These are phyloP conservation scores for Lepidurus apus DNA, from an alignment of 1,140 invertebrate species.

Conservation along the genomic window DNA sequence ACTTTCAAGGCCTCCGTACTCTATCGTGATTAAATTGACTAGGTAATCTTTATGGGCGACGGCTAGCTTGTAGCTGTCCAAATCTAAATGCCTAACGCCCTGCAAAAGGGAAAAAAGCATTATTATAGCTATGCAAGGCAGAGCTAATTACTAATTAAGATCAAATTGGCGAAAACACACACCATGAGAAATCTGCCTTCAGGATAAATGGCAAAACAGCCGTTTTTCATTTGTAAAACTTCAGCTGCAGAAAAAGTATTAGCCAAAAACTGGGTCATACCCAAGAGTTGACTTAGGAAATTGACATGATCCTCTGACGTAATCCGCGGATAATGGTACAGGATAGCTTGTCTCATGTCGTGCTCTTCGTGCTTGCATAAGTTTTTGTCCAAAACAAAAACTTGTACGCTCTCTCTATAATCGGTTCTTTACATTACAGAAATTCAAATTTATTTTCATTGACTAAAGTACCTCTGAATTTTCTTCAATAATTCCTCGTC, in stretches of 20 bases:
- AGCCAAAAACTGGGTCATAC: slow-evolving; percentile 24
- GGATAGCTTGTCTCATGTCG: slow-evolving; percentile 25
- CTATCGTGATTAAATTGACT: slow-evolving; percentile 4
- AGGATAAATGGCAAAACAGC: slow-evolving; percentile 29
- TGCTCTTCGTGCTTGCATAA: slow-evolving; percentile 23
- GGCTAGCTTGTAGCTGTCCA: neutral
- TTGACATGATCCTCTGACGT: slow-evolving; percentile 26
- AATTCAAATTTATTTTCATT: neutral
- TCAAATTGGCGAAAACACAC: neutral
- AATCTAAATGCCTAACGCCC: slow-evolving; percentile 27
- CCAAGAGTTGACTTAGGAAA: slow-evolving; percentile 29
- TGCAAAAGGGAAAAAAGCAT: neutral
- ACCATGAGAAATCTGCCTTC: slow-evolving; percentile 29
- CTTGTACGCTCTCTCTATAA: neutral
- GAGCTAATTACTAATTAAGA: neutral
- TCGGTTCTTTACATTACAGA: neutral
- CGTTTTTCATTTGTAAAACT: slow-evolving; percentile 6
- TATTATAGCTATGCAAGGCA: neutral
- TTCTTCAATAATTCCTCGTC: neutral
- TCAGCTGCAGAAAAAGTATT: slow-evolving; percentile 10
- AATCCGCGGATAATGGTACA: slow-evolving; percentile 27
- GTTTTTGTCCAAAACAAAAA: neutral
- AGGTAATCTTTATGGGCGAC: slow-evolving; percentile 28
- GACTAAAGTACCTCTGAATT: neutral
- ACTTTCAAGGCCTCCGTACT: slow-evolving; percentile 24